Percentiles rank a stretch among this genome's conserved stretches.
Conservation (phyloP, 64 coral and sea anemone genomes). For the Acropora tenuis region DNA sequence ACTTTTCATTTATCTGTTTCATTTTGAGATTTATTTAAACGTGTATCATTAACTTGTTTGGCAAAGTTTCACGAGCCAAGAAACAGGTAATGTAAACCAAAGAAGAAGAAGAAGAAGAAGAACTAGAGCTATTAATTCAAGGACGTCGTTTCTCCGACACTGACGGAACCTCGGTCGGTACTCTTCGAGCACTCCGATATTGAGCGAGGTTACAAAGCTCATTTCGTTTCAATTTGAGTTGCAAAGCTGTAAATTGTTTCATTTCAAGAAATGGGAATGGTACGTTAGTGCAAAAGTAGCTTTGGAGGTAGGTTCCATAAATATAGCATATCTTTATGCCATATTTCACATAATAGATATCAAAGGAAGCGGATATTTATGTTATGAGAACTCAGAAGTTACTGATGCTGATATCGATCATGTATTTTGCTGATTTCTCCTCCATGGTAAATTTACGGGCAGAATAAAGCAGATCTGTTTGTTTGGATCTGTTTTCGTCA, state of each 20-base stretch:
- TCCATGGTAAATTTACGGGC: neutral
- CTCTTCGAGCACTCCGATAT: neutral
- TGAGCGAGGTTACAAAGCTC: constrained; percentile 38
- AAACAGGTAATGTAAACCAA: too few species aligned
- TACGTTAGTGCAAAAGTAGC: neutral
- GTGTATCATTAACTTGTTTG: too few species aligned
- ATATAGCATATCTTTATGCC: neutral
- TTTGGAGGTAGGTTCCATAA: constrained; percentile 2
- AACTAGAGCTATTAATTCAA: neutral
- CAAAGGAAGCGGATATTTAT: neutral
- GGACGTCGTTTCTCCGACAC: neutral
- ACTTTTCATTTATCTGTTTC: too few species aligned
- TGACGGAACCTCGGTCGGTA: neutral
- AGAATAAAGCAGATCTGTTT: neutral
- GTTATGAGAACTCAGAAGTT: neutral
- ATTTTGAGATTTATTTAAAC: too few species aligned
- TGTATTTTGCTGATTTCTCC: neutral
- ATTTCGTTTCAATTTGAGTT: constrained; percentile 8
- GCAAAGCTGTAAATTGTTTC: neutral
- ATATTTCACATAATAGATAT: neutral
- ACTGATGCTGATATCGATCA: neutral
- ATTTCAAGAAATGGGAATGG: neutral
- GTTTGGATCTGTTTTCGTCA: neutral
- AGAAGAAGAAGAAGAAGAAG: too few species aligned
- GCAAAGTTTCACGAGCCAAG: too few species aligned